These are phyloP conservation scores for Scytalopus superciliaris DNA, from an alignment of 2,113 vertebrate species.

Conservation along the genomic window DNA sequence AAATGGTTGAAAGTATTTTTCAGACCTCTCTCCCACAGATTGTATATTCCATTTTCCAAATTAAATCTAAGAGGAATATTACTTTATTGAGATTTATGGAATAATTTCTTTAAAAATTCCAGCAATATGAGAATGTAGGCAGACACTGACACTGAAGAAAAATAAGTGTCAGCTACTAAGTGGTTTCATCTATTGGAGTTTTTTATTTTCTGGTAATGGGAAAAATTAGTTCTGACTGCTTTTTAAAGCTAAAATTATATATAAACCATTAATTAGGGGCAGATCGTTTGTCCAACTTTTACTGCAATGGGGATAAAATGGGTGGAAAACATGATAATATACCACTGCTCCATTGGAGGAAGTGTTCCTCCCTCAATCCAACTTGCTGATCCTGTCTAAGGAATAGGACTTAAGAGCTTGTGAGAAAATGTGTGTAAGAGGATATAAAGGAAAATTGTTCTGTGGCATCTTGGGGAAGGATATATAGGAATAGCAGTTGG, in stretches of 20 bases:
- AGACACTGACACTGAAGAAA: constrained; percentile 52
- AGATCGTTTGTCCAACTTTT: constrained; percentile 41
- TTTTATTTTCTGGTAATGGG: constrained; percentile 17
- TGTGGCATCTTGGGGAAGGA: not conserved
- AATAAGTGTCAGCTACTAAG: constrained; percentile 55
- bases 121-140: constrained; percentile 60
- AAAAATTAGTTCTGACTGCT: constrained; percentile 43
- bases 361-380: constrained; percentile 26
- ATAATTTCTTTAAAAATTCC: constrained; percentile 63
- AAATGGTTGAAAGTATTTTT: constrained; percentile 66
- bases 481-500: not conserved
- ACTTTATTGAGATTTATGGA: constrained; percentile 75
- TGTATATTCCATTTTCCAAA: constrained; percentile 73
- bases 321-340: constrained; percentile 60
- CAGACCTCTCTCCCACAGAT: constrained; percentile 66
- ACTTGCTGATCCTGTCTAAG: constrained; percentile 31
- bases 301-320: constrained; percentile 37
- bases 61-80: constrained; percentile 71
- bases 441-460: constrained; percentile 36
- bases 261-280: constrained; percentile 28
- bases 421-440: constrained; percentile 40
- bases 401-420: constrained; percentile 30
- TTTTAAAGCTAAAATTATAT: constrained; percentile 49
- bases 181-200: constrained; percentile 38
- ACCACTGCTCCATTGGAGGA: not conserved